Base-by-base conservation (phyloP, 2,797 vertebrate species). In the Tiaroga cobitis region DNA sequence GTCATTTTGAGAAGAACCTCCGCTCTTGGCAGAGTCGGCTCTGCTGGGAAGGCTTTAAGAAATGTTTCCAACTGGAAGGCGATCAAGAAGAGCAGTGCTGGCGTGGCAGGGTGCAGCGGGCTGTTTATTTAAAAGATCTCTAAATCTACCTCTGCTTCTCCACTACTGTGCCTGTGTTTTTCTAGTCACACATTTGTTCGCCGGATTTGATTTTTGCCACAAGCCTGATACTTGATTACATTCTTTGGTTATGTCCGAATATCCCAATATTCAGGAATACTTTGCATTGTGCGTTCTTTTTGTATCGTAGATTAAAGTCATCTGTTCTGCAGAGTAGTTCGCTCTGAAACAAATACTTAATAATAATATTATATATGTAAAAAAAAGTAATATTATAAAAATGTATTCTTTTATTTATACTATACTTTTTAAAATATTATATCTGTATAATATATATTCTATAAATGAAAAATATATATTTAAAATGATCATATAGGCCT, bases 61-160 rank as follows among this genome's bases (percentile, higher is more conserved):
- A 82, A 83, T 63, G 68, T 85, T 80, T 88, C 86, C 84, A 87
- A 84, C 88, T 90, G 89, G 89, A 90, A 78, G 61, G 77, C n/a
- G 82, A 83, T 90, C 88, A 90, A 89, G 87, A 85, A 70, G 85
- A 84, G 69, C 80, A 59, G 81, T 85, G 87, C 90, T 89, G 87
- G 84, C 82, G 88, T 88, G 88, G 89, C 87, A 87, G 78, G 75
- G 87, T 82, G 83, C 51, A 80, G 83, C 70, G 51, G 67, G 69
- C 74, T 86, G 84, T 89, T 87, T 88, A 85, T 89, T 89, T 90
- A 84, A 88, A 87, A 87, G 68, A 80, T 82, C 72, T 81, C 54
- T 77, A 83, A 88, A 90, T 78, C 70, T 39, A 82, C 80, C 85
- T 67, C 73, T 86, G 73, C 78, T 88, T 82, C 73, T 83, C 68